Conservation (phyloP, 2,113 vertebrate genomes). For the Rhinogobius similis region DNA sequence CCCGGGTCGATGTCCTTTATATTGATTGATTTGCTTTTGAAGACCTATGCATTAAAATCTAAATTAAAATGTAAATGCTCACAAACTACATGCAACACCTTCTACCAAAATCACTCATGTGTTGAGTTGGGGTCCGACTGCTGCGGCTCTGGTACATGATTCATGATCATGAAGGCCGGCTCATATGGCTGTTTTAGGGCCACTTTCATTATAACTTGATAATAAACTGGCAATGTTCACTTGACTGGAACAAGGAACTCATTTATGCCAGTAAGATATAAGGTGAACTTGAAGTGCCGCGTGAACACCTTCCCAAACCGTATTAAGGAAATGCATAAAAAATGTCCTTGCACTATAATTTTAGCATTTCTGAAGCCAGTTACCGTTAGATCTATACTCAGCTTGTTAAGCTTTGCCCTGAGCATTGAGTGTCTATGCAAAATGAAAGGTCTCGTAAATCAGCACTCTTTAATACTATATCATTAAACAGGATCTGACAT, state of each 20-base stretch:
- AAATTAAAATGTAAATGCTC: conserved; percentile 4
- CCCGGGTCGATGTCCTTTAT: background rate
- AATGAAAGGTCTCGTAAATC: conserved; percentile 60
- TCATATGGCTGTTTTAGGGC: conserved; percentile 11
- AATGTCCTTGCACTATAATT: conserved; percentile 9
- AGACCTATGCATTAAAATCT: background rate
- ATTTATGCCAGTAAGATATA: conserved; percentile 14
- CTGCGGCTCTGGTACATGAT: background rate
- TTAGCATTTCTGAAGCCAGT: conserved; percentile 34
- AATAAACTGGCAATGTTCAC: conserved; percentile 8
- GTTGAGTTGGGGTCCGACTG: conserved; percentile 6
- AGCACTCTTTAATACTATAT: conserved; percentile 58
- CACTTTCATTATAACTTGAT: conserved; percentile 13
- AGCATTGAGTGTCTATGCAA: conserved; percentile 41
- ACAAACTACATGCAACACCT: conserved; percentile 10
- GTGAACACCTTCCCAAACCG: conserved; percentile 8
- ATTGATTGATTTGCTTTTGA: conserved; percentile 9
- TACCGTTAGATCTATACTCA: conserved; percentile 36
- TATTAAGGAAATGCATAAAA: conserved; percentile 15
- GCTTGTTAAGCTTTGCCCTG: conserved; percentile 27
- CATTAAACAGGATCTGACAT: conserved; percentile 63
- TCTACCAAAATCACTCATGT: conserved; percentile 8
- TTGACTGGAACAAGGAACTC: conserved; percentile 15
- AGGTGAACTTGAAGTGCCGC: conserved; percentile 14
- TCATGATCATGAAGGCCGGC: conserved; percentile 6